A percentile compares a stretch with the other conserved stretches of the same genome.
These are phyloP conservation scores for Neoscelio sp. DNA, from an alignment of 2,888 invertebrate genomes.

Conservation along the genomic window DNA sequence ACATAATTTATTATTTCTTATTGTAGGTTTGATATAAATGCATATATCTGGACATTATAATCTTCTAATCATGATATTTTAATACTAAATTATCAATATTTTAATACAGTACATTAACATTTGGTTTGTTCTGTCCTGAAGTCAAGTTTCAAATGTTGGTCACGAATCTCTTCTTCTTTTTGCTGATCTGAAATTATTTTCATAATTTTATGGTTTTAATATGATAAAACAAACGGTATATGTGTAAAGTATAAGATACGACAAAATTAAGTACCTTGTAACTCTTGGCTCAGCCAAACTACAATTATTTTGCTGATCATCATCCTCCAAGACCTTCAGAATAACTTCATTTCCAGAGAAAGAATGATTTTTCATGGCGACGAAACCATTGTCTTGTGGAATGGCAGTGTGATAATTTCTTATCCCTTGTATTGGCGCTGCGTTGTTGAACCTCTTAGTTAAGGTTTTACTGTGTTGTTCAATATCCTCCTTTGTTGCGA, in stretches of 20 bases:
- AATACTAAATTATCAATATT: too few relatives aligned
- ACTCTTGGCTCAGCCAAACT: background rate
- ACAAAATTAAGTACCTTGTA: background rate
- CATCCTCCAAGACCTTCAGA: background rate
- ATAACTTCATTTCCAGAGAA: background rate
- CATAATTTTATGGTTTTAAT: too few relatives aligned
- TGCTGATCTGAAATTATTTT: too few relatives aligned
- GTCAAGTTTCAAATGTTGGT: too few relatives aligned
- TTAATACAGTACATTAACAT: too few relatives aligned
- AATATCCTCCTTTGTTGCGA: constrained; percentile 20
- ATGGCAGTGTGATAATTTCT: constrained; percentile 26
- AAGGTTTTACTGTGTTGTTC: constrained; percentile 3
- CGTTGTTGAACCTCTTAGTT: constrained; percentile 23
- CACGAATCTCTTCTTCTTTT: too few relatives aligned
- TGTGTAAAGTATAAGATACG: background rate
- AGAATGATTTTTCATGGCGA: background rate
- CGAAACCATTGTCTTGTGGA: constrained; percentile 3
- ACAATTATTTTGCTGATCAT: background rate
- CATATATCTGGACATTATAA: too few relatives aligned
- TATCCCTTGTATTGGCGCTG: constrained; percentile 23
- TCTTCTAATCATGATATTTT: too few relatives aligned
- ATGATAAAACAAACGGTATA: too few relatives aligned
- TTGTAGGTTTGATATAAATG: too few relatives aligned
- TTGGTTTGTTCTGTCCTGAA: too few relatives aligned
- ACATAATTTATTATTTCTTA: too few relatives aligned